Conservation (phyloP, 2,888 invertebrate genomes). For the Sipunculus nudus region DNA sequence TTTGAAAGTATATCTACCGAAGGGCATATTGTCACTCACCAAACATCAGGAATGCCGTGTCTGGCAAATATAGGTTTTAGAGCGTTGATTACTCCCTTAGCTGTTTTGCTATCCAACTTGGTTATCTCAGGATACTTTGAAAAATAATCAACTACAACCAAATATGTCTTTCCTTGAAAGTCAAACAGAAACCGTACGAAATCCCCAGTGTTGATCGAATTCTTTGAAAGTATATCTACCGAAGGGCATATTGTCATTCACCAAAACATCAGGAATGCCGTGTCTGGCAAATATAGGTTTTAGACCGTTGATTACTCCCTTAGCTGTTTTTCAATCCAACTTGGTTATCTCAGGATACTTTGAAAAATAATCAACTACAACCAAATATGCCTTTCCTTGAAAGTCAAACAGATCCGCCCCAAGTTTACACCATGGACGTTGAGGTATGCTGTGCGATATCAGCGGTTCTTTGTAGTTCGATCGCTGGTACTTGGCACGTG, state of each 20-base stretch:
- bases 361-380: conserved; percentile 40
- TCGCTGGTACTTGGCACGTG: too few species aligned
- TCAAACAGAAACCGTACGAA: too few species aligned
- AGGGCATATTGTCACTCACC: too few species aligned
- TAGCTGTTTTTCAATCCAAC: conserved; percentile 31
- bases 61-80: too few species aligned
- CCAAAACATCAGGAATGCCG: conserved; percentile 32
- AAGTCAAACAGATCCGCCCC: conserved; percentile 30
- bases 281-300: conserved; percentile 33
- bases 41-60: too few species aligned
- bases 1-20: too few species aligned
- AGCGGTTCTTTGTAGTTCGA: conserved; percentile 22
- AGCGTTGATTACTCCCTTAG: too few species aligned
- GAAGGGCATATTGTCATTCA: conserved; percentile 39
- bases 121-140: too few species aligned
- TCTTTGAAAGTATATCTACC: conserved; percentile 13
- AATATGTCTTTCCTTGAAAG: too few species aligned
- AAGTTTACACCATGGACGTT: conserved; percentile 33
- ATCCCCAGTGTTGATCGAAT: conserved; percentile 25
- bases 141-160: too few species aligned
- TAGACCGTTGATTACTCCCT: conserved; percentile 17
- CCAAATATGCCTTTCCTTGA: conserved; percentile 23
- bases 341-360: conserved; percentile 37
- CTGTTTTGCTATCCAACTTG: too few species aligned
- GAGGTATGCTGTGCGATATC: conserved; percentile 19